phyloP scores from a whole-genome alignment of 2,797 vertebrate species.

The Neosilurus hyrtlii region DNA sequence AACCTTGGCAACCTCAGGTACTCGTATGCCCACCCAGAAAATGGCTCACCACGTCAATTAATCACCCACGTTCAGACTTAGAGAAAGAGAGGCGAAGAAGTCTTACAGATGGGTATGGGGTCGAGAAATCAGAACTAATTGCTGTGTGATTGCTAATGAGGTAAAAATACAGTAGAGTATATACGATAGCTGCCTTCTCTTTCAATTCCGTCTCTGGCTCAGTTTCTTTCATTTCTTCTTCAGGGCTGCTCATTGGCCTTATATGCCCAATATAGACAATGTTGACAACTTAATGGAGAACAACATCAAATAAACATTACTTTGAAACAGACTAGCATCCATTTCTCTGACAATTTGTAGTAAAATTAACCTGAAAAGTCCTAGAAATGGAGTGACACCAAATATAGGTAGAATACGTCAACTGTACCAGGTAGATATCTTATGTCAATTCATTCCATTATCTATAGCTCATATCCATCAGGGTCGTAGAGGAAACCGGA shows the following conservation, averaged over 20 bases:
- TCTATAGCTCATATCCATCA: too few relatives aligned
- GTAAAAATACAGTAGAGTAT: constrained; percentile 25
- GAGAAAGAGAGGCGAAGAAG: constrained; percentile 21
- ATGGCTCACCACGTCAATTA: constrained; percentile 64
- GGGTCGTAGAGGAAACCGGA: too few relatives aligned
- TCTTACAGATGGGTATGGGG: background rate
- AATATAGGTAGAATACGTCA: background rate
- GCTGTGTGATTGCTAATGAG: constrained; percentile 52
- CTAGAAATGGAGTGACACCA: background rate
- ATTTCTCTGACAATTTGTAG: background rate
- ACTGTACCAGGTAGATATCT: background rate
- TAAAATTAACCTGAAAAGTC: background rate
- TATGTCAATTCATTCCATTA: too few relatives aligned
- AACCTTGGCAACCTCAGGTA: constrained; percentile 98
- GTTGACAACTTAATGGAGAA: constrained; percentile 4
- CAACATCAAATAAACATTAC: background rate
- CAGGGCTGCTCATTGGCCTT: background rate
- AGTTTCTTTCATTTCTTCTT: background rate
- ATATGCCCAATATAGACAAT: background rate
- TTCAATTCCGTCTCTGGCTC: background rate
- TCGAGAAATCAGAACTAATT: constrained; percentile 47
- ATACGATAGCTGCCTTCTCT: constrained; percentile 15
- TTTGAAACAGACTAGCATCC: background rate
- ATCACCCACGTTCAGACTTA: constrained; percentile 47
- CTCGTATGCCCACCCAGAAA: constrained; percentile 64